Percentiles rank a stretch among this genome's conserved stretches.
Evolutionary conservation across 2,888 invertebrate species (phyloP).

Genomic region (Ormyrus rosae): DNA sequence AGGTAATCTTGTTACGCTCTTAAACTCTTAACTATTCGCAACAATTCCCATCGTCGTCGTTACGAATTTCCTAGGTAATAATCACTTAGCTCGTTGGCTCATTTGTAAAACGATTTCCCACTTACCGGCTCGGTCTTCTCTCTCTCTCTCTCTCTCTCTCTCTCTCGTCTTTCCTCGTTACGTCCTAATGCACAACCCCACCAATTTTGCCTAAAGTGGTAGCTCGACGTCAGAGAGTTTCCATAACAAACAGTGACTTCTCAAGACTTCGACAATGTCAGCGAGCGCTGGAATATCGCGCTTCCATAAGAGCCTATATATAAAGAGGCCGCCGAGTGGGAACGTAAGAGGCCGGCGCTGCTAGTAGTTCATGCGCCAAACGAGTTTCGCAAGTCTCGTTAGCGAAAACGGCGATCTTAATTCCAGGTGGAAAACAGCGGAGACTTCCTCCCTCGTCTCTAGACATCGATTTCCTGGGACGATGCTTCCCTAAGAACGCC

Average conservation of each 20-base stretch:
- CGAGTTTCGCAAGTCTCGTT: slow-evolving; percentile 57
- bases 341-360: slow-evolving; percentile 7
- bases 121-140: background rate
- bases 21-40: slow-evolving; percentile 33
- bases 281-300: slow-evolving; percentile 31
- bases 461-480: slow-evolving; percentile 7
- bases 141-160: background rate
- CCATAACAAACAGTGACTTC: slow-evolving; percentile 55
- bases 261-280: slow-evolving; percentile 51
- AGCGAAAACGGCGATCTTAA: slow-evolving; percentile 54
- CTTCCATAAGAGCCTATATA: slow-evolving; percentile 21
- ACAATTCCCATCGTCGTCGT: slow-evolving; percentile 19
- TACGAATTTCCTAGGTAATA: slow-evolving; percentile 46
- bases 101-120: slow-evolving; percentile 49
- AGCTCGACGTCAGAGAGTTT: slow-evolving; percentile 29
- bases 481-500: slow-evolving; percentile 19
- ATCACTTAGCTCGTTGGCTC: slow-evolving; percentile 32
- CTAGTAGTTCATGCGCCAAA: slow-evolving; percentile 52
- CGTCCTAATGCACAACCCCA: slow-evolving; percentile 41
- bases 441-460: background rate
- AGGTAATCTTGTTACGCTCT: background rate
- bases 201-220: slow-evolving; percentile 47
- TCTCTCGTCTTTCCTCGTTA: slow-evolving; percentile 19
- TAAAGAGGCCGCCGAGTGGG: background rate
- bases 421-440: slow-evolving; percentile 44